Evolutionary conservation across 1,140 invertebrate species (phyloP).

Genomic region (Drosophila trapezifrons): DNA sequence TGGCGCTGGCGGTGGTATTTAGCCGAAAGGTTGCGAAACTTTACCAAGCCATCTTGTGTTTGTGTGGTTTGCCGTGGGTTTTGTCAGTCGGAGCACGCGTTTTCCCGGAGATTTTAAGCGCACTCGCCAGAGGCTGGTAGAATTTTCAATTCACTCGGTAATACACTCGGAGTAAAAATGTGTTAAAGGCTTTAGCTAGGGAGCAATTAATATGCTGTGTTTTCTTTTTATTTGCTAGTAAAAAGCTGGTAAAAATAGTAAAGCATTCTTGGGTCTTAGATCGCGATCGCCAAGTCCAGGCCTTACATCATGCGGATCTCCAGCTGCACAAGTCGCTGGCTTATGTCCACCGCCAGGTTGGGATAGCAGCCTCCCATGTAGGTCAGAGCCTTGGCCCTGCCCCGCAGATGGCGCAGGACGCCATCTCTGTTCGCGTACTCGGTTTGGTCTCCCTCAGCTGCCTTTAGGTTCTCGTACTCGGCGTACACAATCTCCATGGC

Average conservation of each 20-base stretch:
- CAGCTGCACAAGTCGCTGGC: conserved; percentile 96
- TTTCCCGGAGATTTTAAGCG: no score
- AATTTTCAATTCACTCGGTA: conserved; percentile 18
- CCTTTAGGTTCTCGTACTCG: conserved; percentile 87
- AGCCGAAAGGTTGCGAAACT: conserved; percentile 40
- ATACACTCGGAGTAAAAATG: neutral
- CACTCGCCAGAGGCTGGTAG: neutral
- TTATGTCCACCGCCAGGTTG: conserved; percentile 97
- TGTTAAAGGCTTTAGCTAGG: neutral
- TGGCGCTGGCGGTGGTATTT: conserved; percentile 10
- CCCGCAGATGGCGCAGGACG: conserved; percentile 85
- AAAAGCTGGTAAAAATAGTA: no score
- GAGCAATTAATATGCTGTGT: neutral
- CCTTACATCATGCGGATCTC: conserved; percentile 93
- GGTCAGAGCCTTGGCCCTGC: conserved; percentile 94
- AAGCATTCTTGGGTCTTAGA: no score
- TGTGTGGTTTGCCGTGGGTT: conserved; percentile 19
- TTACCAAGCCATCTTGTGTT: conserved; percentile 30
- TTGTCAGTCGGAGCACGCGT: conserved; percentile 50
- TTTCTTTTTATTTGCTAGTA: neutral
- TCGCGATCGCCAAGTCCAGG: neutral
- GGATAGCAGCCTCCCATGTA: conserved; percentile 97
- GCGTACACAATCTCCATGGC: conserved; percentile 94
- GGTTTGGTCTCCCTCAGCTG: neutral
- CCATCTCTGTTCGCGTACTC: conserved; percentile 86